A percentile compares a stretch with the other conserved stretches of the same genome.
Evolutionary conservation across 2,888 invertebrate genomes (phyloP).

Genomic region (Thymelicus acteon): DNA sequence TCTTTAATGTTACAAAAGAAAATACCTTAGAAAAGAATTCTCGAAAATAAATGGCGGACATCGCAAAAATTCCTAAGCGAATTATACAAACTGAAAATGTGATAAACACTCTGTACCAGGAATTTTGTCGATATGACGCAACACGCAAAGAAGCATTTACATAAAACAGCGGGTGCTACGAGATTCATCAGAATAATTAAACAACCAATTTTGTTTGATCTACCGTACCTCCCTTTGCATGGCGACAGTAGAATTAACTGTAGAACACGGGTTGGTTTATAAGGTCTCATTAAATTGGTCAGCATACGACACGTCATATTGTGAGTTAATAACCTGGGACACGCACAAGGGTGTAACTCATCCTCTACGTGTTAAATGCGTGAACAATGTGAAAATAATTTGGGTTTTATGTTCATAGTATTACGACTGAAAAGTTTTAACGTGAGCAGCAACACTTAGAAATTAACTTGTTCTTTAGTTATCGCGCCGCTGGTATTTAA

Average conservation of each 20-base stretch:
- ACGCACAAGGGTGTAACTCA: conserved; percentile 56
- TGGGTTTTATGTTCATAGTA: conserved; percentile 47
- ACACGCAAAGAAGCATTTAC: conserved; percentile 49
- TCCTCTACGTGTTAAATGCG: conserved; percentile 53
- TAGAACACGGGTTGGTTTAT: conserved; percentile 1
- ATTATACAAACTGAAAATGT: conserved; percentile 41
- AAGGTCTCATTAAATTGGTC: conserved; percentile 50
- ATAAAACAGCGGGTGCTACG: conserved; percentile 49
- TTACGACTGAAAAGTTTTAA: conserved; percentile 50
- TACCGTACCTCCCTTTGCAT: conserved; percentile 18
- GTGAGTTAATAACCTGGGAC: conserved; percentile 54
- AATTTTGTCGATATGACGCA: conserved; percentile 35
- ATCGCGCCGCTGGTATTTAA: too few relatives aligned
- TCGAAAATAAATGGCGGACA: conserved; percentile 1
- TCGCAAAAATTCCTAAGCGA: conserved; percentile 40
- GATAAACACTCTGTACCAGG: conserved; percentile 42
- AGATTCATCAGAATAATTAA: conserved; percentile 55
- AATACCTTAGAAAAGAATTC: too few relatives aligned
- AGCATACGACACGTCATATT: conserved; percentile 50
- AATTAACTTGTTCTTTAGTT: conserved; percentile 28
- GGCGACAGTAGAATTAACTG: conserved; percentile 15
- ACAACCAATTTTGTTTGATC: conserved; percentile 45
- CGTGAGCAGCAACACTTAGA: conserved; percentile 47
- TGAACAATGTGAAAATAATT: conserved; percentile 53
- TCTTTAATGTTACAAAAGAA: too few relatives aligned